Evolutionary conservation across 2,888 invertebrate species (phyloP).

Genomic region (Prionchulus punctatus): DNA sequence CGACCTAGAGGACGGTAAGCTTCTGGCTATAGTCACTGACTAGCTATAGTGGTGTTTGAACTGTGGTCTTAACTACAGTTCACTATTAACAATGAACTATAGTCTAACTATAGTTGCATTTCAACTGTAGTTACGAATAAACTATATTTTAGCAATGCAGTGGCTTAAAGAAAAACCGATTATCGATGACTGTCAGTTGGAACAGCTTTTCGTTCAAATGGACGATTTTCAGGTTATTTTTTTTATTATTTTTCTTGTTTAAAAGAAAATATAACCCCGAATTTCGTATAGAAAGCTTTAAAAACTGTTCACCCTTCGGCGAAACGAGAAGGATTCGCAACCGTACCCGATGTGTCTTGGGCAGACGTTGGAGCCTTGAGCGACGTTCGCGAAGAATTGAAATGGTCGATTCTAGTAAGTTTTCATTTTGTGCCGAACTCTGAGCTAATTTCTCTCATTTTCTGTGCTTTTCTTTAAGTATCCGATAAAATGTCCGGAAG

Average conservation of each 20-base stretch:
- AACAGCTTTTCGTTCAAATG: constrained; percentile 50
- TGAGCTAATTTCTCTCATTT: not conserved
- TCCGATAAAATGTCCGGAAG: constrained; percentile 69
- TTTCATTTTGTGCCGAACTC: not conserved
- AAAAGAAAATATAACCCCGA: too few relatives aligned
- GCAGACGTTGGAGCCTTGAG: constrained; percentile 80
- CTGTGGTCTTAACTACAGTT: too few relatives aligned
- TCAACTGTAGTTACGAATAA: too few relatives aligned
- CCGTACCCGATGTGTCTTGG: constrained; percentile 93
- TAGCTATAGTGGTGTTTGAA: too few relatives aligned
- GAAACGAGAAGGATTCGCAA: constrained; percentile 89
- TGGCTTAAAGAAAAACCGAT: not conserved
- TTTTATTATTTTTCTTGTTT: too few relatives aligned
- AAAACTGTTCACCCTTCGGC: constrained; percentile 75
- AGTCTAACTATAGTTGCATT: too few relatives aligned
- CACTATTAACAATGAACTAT: too few relatives aligned
- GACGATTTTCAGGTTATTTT: constrained; percentile 52
- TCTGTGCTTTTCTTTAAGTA: constrained; percentile 43
- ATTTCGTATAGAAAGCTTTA: too few relatives aligned
- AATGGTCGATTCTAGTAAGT: constrained; percentile 52
- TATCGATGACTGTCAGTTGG: constrained; percentile 42
- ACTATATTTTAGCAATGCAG: not conserved
- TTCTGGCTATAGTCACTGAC: too few relatives aligned
- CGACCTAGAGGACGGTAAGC: too few relatives aligned
- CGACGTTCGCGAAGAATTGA: constrained; percentile 70